Conservation (phyloP, 2,113 vertebrate species). For the Turnix velox region DNA sequence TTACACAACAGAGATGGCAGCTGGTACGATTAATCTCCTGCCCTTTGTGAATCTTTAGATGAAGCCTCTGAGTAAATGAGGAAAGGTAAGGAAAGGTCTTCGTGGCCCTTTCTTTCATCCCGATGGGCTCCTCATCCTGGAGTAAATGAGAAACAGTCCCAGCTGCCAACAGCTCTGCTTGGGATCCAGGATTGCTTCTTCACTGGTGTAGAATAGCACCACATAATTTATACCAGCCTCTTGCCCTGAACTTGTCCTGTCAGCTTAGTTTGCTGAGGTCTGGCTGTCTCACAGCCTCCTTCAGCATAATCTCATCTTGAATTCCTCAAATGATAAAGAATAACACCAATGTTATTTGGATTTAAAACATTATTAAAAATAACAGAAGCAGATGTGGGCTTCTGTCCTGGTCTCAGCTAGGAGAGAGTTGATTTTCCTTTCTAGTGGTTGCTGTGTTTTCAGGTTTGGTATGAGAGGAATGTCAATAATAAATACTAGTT, state of each 20-base stretch:
- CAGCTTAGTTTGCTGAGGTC: background rate
- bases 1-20: background rate
- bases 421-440: background rate
- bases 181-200: background rate
- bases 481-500: background rate
- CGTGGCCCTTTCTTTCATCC: background rate
- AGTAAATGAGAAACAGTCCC: background rate
- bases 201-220: background rate
- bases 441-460: background rate
- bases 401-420: background rate
- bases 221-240: background rate
- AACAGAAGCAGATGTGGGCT: background rate
- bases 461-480: background rate
- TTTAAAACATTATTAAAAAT: background rate
- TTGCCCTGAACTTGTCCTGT: background rate
- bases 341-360: background rate
- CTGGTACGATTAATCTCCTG: constrained; percentile 27
- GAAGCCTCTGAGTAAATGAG: constrained; percentile 39
- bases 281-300: background rate
- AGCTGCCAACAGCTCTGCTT: background rate
- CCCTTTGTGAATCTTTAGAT: constrained; percentile 26
- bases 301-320: background rate
- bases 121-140: background rate
- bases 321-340: background rate
- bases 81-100: constrained; percentile 19